Percentiles rank a stretch among this genome's conserved stretches.
These are phyloP conservation scores for Aspidiotus rigidus DNA, from an alignment of 2,888 invertebrate genomes.

Conservation along the genomic window DNA sequence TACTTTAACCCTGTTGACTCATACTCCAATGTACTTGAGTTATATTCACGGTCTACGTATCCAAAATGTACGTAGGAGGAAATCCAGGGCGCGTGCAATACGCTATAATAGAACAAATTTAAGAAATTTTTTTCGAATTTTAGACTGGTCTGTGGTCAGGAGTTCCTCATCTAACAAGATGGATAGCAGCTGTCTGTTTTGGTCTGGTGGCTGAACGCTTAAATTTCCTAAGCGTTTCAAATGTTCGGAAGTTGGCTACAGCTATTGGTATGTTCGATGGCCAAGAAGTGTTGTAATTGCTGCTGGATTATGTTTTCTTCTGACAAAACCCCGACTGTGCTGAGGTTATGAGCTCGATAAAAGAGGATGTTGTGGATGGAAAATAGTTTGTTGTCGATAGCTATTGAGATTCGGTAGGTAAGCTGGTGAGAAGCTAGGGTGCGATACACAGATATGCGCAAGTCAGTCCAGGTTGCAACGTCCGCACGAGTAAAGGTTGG, in stretches of 20 bases:
- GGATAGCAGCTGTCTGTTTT: conserved; percentile 37
- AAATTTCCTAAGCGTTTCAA: conserved; percentile 51
- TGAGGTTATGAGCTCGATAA: too few species aligned
- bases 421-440: too few species aligned
- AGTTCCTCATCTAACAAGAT: conserved; percentile 37
- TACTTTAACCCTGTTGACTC: conserved; percentile 58
- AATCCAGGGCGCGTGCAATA: too few species aligned
- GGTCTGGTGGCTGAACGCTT: conserved; percentile 48
- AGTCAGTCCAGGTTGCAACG: too few species aligned
- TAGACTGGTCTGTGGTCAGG: conserved; percentile 39
- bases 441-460: too few species aligned
- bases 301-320: background rate
- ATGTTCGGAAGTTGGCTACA: conserved; percentile 56
- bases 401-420: too few species aligned
- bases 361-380: too few species aligned
- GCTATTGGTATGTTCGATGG: conserved; percentile 47
- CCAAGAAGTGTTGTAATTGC: background rate
- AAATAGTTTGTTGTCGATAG: too few species aligned
- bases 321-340: too few species aligned
- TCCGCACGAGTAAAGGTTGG: too few species aligned
- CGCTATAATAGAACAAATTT: too few species aligned
- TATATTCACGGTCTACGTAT: conserved; percentile 60
- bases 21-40: conserved; percentile 61
- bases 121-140: too few species aligned
- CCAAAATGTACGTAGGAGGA: conserved; percentile 48